Percentiles rank a stretch among this genome's conserved stretches.
Conservation (phyloP, 37 sponge, comb jelly and placozoan species). For the Ephydatia muelleri region DNA sequence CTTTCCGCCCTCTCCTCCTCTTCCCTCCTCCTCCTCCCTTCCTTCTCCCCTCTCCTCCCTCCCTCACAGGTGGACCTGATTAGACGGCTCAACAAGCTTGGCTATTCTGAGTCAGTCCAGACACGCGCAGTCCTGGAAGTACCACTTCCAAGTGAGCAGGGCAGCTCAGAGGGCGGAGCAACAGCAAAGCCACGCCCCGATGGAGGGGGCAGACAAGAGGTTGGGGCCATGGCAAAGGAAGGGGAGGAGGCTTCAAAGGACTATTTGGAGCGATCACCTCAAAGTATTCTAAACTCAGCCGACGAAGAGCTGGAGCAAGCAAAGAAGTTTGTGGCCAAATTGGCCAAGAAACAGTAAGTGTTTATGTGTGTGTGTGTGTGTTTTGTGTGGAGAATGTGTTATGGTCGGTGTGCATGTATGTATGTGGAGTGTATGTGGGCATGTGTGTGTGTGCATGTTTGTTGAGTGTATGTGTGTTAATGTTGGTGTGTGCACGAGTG, state of each 20-base stretch:
- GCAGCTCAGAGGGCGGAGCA: background rate
- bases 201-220: background rate
- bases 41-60: background rate
- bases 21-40: background rate
- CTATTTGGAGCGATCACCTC: background rate
- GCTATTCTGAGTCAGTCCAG: constrained; percentile 36
- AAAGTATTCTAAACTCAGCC: constrained; percentile 34
- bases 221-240: background rate
- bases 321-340: constrained; percentile 28
- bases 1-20: background rate
- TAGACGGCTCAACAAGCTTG: constrained; percentile 19
- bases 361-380: constrained; percentile 6
- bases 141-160: background rate
- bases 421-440: background rate
- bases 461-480: background rate
- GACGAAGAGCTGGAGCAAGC: constrained; percentile 38
- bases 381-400: background rate
- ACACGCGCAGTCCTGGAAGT: constrained; percentile 17
- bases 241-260: background rate
- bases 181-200: background rate
- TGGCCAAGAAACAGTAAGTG: constrained; percentile 24
- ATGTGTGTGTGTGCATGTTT: background rate
- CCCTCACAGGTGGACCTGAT: background rate
- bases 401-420: background rate
- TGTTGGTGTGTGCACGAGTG: background rate